Evolutionary conservation across 2,797 vertebrate species (phyloP), one percentile per base, ranked within the genome.

Genomic region (Xerus rutilus): DNA sequence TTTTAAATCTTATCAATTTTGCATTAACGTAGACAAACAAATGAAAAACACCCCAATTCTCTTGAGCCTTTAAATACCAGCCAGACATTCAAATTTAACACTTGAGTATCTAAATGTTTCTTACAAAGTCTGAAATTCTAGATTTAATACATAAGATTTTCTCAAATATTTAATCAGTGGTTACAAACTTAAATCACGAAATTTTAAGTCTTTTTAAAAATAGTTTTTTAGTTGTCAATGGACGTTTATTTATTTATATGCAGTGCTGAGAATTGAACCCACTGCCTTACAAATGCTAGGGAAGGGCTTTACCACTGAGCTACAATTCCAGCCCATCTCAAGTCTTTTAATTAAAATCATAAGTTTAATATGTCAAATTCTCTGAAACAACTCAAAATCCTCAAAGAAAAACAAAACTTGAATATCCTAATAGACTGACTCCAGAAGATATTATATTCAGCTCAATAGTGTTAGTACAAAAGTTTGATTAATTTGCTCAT

Each of bases 391-490:
- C 78, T 89, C 57, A 57, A 82, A 96, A 43, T 64, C 30, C 47
- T 86, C 49, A 83, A 84, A 87, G 43, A 70, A 73, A 92, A 96
- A 91, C 64, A 49, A 70, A 95, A 79, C 9, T 17, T 84, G 59
- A 17, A 59, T 64, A 45, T 45, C 21, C 21, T 87, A 69, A 49
- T 20, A 17, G 52, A 8, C 57, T 91, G 57, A 39, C 14, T 82
- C 30, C 35, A 52, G 65, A 93, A 93, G 18, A 25, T 87, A 67
- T 47, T 90, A 74, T 70, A 47, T 13, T 4, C 15, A 85, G 35
- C 30, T 95, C 65, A 83, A 14, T 52, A 57, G 59, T 86, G 39
- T 86, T 84, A 78, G 52, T 54, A 43, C 25, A 32, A 76, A 91
- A 79, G 28, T 73, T 85, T 57, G 32, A 83, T 73, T 62, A 43